Percentiles rank a stretch among this genome's conserved stretches.
Conservation (phyloP, 92 coral and sea anemone species). For the Scolanthus callimorphus region DNA sequence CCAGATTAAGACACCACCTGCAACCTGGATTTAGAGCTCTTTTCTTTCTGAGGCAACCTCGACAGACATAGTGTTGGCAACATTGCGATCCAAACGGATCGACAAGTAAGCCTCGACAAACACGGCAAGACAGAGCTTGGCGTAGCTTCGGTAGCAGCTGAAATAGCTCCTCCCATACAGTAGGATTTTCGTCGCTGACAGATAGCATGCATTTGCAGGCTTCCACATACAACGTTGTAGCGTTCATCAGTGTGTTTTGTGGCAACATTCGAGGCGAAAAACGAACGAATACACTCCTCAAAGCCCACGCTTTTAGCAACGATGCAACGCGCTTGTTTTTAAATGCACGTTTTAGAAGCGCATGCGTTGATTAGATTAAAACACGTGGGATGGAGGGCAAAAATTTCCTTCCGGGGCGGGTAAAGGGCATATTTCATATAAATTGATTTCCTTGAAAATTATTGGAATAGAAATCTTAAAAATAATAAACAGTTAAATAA, state of each 20-base stretch:
- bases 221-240: constrained; percentile 92
- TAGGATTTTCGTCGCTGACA: constrained; percentile 42
- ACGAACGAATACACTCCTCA: background rate
- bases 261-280: background rate
- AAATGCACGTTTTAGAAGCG: background rate
- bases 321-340: constrained; percentile 10
- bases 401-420: too few relatives aligned
- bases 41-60: constrained; percentile 83
- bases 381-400: constrained; percentile 1
- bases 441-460: too few relatives aligned
- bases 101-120: constrained; percentile 86
- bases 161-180: constrained; percentile 78
- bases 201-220: constrained; percentile 93
- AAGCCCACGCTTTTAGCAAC: constrained; percentile 18
- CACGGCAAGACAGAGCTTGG: constrained; percentile 90
- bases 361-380: background rate
- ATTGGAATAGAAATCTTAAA: too few relatives aligned
- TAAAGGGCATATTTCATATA: too few relatives aligned
- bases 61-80: constrained; percentile 93
- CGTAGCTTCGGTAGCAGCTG: constrained; percentile 83
- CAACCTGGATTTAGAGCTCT: constrained; percentile 94
- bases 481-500: too few relatives aligned
- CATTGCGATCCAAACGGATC: constrained; percentile 90
- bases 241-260: constrained; percentile 51
- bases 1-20: constrained; percentile 94